A percentile compares a stretch with the other conserved stretches of the same genome.
phyloP scores from a whole-genome alignment of 2,113 vertebrate species.

The Zapus hudsonius region DNA sequence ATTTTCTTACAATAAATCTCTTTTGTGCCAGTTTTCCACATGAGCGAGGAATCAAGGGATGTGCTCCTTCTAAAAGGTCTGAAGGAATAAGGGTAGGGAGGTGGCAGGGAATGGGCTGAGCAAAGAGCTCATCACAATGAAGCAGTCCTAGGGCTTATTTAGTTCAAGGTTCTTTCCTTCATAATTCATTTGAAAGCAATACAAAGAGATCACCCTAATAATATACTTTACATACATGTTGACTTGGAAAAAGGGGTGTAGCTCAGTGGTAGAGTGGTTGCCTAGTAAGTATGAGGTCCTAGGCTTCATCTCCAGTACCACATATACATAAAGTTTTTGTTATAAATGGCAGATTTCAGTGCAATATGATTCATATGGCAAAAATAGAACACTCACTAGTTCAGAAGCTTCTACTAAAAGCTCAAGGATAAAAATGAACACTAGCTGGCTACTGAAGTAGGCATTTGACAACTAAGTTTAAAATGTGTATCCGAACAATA shows the following conservation, averaged over 20 bases:
- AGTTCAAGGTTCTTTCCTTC: conserved; percentile 28
- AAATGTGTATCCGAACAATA: conserved; percentile 52
- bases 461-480: conserved; percentile 31
- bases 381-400: conserved; percentile 41
- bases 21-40: background rate
- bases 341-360: conserved; percentile 45
- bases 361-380: conserved; percentile 10
- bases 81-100: background rate
- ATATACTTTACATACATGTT: background rate
- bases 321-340: background rate
- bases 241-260: background rate
- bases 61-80: conserved; percentile 17
- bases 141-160: conserved; percentile 51
- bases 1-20: conserved; percentile 6
- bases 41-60: conserved; percentile 18
- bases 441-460: conserved; percentile 11
- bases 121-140: background rate
- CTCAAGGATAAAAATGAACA: conserved; percentile 60
- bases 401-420: conserved; percentile 26
- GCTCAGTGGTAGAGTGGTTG: background rate
- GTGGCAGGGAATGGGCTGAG: background rate
- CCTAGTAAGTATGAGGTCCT: background rate
- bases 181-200: conserved; percentile 29
- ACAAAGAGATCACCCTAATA: conserved; percentile 26
- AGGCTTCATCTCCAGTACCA: background rate